Evolutionary conservation across 2,888 invertebrate genomes (phyloP), one percentile per base, ranked within the genome.

Genomic region (Tetrapedia diversipes): DNA sequence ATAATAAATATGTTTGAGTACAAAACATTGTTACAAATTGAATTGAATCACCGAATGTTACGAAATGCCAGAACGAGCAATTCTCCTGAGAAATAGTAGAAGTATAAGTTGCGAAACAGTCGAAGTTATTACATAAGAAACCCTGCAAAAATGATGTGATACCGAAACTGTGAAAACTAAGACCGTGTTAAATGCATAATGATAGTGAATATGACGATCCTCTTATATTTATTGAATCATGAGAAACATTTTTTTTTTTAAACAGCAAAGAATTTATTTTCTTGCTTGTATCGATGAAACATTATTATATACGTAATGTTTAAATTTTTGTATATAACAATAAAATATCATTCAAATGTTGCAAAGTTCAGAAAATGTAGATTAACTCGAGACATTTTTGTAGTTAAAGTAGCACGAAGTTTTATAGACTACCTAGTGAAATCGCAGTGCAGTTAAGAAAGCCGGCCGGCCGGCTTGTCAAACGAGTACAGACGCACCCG

Each of bases 381-480:
- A 32, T 41, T 41, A 61, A 47, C 4, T 8, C 10, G 27, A 7
- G 22, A 11, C 4, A 32, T 37, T 8, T 4, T 22, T 7, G 11
- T 19, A n/a, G 7, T 8, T 0, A 14, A 56, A 39, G 14, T 57
- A n/a, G 16, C 37, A 16, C 22, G 37, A 29, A 34, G 32, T 19
- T 27, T 7, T 24, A n/a, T n/a, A 39, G 22, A 41, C 29, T 43
- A n/a, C n/a, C n/a, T n/a, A 27, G 39, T 51, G 53, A 57, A 56
- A 43, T 65, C 19, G 37, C 7, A 51, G 29, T 24, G 27, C 10
- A 16, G 24, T 3, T 57, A 11, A 64, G 56, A 70, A 81, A 43
- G 69, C 82, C 81, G 80, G 77, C 81, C 79, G 80, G 78, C 81
- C 78, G 79, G 79, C 81, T 75, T 84, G 85, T 83, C 85, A 85